Conservation (phyloP, 2,113 vertebrate genomes). For the Centropristis striata region DNA sequence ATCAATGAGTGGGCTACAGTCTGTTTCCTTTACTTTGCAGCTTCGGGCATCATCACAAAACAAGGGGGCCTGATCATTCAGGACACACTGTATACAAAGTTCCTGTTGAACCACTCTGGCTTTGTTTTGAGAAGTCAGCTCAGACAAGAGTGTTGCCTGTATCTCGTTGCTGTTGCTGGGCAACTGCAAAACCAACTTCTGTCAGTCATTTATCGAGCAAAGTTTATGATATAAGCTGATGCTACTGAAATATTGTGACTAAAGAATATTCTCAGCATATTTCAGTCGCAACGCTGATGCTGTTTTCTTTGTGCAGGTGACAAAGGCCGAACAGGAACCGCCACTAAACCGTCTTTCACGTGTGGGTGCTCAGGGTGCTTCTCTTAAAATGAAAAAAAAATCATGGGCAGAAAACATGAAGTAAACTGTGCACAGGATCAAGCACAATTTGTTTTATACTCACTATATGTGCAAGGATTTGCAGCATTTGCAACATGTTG, state of each 20-base stretch:
- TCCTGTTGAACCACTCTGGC: neutral
- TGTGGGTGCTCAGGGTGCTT: neutral
- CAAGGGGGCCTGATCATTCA: neutral
- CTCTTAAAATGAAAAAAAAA: neutral
- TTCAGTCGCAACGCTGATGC: neutral
- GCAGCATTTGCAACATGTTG: neutral
- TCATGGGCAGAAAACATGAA: too few species aligned
- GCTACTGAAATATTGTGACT: neutral
- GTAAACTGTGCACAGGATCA: too few species aligned
- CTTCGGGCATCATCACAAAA: neutral
- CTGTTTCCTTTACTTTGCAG: too few species aligned
- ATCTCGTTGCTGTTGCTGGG: conserved; percentile 45
- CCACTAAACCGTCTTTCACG: neutral
- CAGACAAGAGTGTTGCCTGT: conserved; percentile 18
- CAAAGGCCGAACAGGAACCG: neutral
- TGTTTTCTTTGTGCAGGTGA: neutral
- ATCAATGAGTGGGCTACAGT: too few species aligned
- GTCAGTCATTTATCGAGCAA: conserved; percentile 38
- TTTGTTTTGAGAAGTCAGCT: conserved; percentile 20
- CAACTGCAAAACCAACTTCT: conserved; percentile 44
- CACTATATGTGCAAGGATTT: neutral
- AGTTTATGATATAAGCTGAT: conserved; percentile 6
- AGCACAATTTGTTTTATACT: neutral
- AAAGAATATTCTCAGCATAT: neutral
- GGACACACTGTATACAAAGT: neutral